These are phyloP conservation scores for Papilio machaon DNA, from an alignment of 1,140 invertebrate species.

Conservation along the genomic window DNA sequence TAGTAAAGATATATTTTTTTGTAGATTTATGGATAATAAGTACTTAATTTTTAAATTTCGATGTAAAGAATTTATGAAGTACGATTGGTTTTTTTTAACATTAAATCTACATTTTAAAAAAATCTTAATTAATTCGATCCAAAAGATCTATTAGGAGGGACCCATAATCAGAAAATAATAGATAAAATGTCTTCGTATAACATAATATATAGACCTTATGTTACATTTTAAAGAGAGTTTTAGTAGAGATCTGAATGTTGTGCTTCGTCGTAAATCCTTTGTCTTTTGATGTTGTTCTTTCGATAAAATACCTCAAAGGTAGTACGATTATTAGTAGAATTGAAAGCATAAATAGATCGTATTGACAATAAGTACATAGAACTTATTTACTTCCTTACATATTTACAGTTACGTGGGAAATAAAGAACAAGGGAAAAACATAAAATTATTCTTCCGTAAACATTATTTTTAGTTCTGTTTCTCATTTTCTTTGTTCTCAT, in stretches of 20 bases:
- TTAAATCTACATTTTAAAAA: too few species aligned
- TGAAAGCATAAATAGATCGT: background rate
- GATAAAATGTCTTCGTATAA: background rate
- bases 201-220: background rate
- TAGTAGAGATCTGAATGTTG: background rate
- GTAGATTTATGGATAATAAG: too few species aligned
- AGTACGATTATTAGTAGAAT: too few species aligned
- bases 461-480: background rate
- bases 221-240: background rate
- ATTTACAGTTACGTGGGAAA: background rate
- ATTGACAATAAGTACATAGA: background rate
- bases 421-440: background rate
- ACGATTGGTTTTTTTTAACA: too few species aligned
- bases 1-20: too few species aligned
- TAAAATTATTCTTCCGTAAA: background rate
- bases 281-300: background rate
- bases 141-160: too few species aligned
- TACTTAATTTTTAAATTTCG: too few species aligned
- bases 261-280: background rate
- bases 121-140: too few species aligned
- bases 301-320: too few species aligned
- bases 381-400: background rate
- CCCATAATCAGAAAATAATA: background rate
- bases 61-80: too few species aligned
- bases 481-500: background rate